phyloP scores from a whole-genome alignment of 2,797 vertebrate species.

The Pygocentrus nattereri region DNA sequence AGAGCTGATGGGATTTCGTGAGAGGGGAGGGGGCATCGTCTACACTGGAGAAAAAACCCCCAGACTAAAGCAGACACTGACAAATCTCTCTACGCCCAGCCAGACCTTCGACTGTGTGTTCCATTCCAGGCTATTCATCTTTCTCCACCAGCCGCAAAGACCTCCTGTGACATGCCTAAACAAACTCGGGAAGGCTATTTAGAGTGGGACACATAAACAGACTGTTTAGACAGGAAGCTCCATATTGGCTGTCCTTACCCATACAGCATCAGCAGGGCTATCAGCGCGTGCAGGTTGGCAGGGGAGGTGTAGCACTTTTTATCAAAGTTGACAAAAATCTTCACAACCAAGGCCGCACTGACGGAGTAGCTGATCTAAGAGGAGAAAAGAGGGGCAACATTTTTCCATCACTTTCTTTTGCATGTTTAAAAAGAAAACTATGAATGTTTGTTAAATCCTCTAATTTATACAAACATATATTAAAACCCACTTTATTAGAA shows the following conservation, averaged over 20 bases:
- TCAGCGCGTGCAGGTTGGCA: constrained; percentile 85
- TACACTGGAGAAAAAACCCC: neutral
- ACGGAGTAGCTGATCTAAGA: constrained; percentile 89
- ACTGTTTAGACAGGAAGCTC: neutral
- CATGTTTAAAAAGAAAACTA: no score
- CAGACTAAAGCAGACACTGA: constrained; percentile 32
- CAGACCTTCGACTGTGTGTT: constrained; percentile 20
- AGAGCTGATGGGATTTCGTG: constrained; percentile 1
- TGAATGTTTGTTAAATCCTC: no score
- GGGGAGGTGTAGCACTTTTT: constrained; percentile 92
- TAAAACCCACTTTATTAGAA: no score
- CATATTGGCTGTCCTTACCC: constrained; percentile 71
- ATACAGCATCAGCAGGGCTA: constrained; percentile 86
- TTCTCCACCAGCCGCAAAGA: neutral
- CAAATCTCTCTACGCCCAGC: constrained; percentile 23
- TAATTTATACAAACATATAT: no score
- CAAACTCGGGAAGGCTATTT: neutral
- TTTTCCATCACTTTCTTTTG: no score
- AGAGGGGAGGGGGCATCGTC: neutral
- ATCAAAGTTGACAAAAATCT: constrained; percentile 88
- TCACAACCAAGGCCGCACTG: constrained; percentile 86
- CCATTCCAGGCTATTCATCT: constrained; percentile 15
- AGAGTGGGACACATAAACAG: neutral
- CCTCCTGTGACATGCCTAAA: neutral
- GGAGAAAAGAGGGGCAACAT: neutral